Base-by-base conservation (phyloP, 2,113 vertebrate species). In the Dendropsophus ebraccatus region DNA sequence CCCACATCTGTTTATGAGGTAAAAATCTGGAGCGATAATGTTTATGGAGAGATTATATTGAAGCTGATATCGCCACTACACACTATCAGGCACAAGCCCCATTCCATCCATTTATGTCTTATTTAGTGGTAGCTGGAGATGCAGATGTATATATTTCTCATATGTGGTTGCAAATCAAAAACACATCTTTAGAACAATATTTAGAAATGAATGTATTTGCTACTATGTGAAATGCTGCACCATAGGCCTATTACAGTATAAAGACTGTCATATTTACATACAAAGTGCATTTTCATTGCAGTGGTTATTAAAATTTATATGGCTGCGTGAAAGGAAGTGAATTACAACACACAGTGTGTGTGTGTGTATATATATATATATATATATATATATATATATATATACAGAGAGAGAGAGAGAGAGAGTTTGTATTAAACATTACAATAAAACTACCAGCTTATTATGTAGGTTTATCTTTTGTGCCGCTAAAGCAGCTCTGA, bases 1-100 rank as follows among this genome's bases (percentile, higher is more conserved):
- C 81, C 58, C 23, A 87, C 49, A 47, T 90, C 89, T 88, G 84
- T 89, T 88, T 89, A 82, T 81, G 87, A 88, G 87, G 80, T 88
- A 88, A 76, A 88, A 37, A 86, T 88, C 79, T 73, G 75, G 79
- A 88, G 79, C 11, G 23, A 84, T 81, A 88, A 88, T 87, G 56
- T 85, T 89, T 88, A 87, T 88, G 82, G 88, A 81, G 87, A 86
- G 85, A 81, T 87, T 88, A 87, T 88, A 0, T 87, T 88, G 85
- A 37, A 85, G 74, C 78, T 81, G 84, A 77, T 80, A 89, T 79
- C 25, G 17, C 81, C 83, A 50, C 87, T 88, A 45, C 87, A 87
- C 87, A 82, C 90, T 87, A 89, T 89, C 88, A 84, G 84, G 54
- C 41, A 54, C 83, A 75, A 84, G 54, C 69, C 65, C 45, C 84